Evolutionary conservation across 1,140 invertebrate species (phyloP), one percentile per base, ranked within the genome.

Genomic region (Phthorimaea operculella): DNA sequence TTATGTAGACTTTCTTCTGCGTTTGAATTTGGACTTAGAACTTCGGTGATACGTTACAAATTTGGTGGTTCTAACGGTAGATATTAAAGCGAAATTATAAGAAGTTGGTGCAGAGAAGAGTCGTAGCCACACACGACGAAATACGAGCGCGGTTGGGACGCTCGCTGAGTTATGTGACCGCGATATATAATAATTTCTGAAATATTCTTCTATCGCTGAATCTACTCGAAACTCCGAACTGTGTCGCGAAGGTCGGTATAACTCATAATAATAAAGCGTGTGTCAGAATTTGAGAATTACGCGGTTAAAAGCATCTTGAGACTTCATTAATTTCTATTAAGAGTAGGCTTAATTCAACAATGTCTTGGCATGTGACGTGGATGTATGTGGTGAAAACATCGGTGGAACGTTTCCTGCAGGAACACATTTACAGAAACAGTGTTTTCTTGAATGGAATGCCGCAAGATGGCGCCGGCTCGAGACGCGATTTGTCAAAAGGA

Each of bases 101-200:
- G 58, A 59, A 68, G 58, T 61, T 57, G 56, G 59, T 62, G 62
- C 57, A 64, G 49, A 63, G 68, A 71, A 72, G 66, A 75, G 68
- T 79, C 71, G 68, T 71, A 75, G 72, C 78, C 78, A 79, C 79
- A 83, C 77, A 81, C 74, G 79, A 80, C 72, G 79, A 75, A 72
- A 78, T 77, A 78, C 70, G 67, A 68, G 66, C 68, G 68, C 71
- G 71, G 58, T 67, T 61, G 59, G 72, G 70, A 69, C 66, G 57
- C 70, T 59, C 53, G 60, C 54, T 74, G 75, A 80, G 64, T 75
- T 79, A 81, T 79, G 69, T 63, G 68, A 69, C 67, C 67, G 54
- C 68, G 65, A 67, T 75, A 77, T 76, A 71, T 77, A 69, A 72
- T 74, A 28, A 76, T 72, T 72, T 47, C 44, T 47, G 44, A 47